Evolutionary conservation across 2,888 invertebrate genomes (phyloP), one percentile per base, ranked within the genome.

Genomic region (Stenichneumon culpator): DNA sequence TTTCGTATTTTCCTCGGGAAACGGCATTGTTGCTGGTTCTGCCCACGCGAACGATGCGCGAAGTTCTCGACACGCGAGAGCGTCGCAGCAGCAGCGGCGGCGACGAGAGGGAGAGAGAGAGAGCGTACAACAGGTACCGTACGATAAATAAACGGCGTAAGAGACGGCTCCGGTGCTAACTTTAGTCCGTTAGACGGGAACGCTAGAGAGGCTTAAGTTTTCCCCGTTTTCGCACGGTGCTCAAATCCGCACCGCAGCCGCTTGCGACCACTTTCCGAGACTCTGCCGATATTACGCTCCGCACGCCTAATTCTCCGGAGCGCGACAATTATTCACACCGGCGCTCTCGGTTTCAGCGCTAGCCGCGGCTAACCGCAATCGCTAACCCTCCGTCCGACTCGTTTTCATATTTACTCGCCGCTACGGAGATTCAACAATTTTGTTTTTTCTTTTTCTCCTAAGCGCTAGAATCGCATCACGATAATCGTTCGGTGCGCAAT

Each of bases 71-170:
- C 22, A 25, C 11, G 22, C 57, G 57, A 57, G 57, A 57, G 25
- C 11, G 4, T 22, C 57, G 25, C 36, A 32, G 57, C 14, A 54
- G 39, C 39, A 36, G 36, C 67, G 6, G 9, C 22, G 3, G 39
- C 36, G 36, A 0, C 57, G 57, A 2, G 14, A 32, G 36, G 4
- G n/a, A 19, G 50, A 9, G 75, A 16, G 36, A 60, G 36, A 50
- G 22, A 50, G 47, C 74, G 80, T 82, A 86, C 85, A 82, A 86
- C 85, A 86, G 82, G 85, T 86, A 86, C 85, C 85, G 85, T 86
- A 86, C 72, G 85, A 79, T 72, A 82, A 86, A 80, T 73, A 77
- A 86, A 82, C 82, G 85, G 68, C 72, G 75, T 68, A 32, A 25
- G 74, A 82, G 73, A 79, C 32, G 70, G 32, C 54, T 25, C 67